These are phyloP conservation scores for Calvadosia cruxmelitensis DNA, from an alignment of 30 jellyfish, hydroid and myxozoan species.

Conservation along the genomic window DNA sequence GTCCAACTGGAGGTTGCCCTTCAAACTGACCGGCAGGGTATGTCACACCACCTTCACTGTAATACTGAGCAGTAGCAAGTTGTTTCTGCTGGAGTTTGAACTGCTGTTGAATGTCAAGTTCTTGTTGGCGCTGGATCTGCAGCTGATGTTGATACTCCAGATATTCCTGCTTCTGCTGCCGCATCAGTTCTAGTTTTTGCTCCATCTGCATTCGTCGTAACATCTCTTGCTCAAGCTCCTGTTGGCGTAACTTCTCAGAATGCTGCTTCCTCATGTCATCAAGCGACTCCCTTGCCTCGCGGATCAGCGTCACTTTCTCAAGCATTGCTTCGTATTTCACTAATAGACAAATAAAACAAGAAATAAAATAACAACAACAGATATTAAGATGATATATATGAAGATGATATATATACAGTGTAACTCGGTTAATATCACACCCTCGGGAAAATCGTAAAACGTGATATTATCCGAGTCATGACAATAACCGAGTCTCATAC, in stretches of 20 bases:
- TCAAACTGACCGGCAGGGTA: neutral
- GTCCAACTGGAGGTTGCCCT: neutral
- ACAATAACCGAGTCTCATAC: too few species aligned
- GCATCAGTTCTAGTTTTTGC: slow-evolving; percentile 90
- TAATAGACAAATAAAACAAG: slow-evolving; percentile 1
- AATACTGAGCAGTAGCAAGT: neutral
- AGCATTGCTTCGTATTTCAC: slow-evolving; percentile 95
- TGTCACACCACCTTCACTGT: neutral
- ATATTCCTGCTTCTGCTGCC: slow-evolving; percentile 96
- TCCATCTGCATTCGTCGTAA: slow-evolving; percentile 98
- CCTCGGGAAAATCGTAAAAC: too few species aligned
- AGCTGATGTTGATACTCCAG: slow-evolving; percentile 85
- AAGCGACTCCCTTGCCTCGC: slow-evolving; percentile 91
- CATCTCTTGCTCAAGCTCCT: slow-evolving; percentile 97
- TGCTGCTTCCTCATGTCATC: slow-evolving; percentile 92
- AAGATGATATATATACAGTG: neutral
- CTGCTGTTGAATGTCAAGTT: slow-evolving; percentile 76
- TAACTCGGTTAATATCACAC: too few species aligned
- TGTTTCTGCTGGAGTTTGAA: slow-evolving; percentile 61
- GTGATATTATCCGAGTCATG: too few species aligned
- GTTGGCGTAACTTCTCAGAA: slow-evolving; percentile 81
- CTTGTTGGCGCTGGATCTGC: slow-evolving; percentile 92
- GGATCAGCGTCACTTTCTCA: slow-evolving; percentile 66
- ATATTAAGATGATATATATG: too few species aligned
- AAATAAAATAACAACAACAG: neutral